phyloP scores from a whole-genome alignment of 2,797 vertebrate species.

The Austrolebias charrua region DNA sequence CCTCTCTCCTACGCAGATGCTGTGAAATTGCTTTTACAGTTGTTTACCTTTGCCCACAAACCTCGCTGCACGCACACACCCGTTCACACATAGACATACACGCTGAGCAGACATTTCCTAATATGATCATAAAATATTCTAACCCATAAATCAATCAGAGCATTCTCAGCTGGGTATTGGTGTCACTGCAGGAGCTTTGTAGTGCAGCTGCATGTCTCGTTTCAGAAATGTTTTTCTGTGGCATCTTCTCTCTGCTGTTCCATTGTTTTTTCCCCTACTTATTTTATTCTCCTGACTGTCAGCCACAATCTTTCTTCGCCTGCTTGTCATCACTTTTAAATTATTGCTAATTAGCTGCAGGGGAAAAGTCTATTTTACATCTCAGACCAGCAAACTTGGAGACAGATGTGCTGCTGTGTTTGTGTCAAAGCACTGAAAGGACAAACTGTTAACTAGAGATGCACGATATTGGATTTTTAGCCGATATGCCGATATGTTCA shows the following conservation, averaged over 20 bases:
- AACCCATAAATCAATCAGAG: constrained; percentile 17
- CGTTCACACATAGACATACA: not conserved
- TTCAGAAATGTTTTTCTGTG: constrained; percentile 4
- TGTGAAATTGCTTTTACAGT: constrained; percentile 64
- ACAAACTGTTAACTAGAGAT: not conserved
- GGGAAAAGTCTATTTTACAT: constrained; percentile 15
- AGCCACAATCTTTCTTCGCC: not conserved
- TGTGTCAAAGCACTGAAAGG: not conserved
- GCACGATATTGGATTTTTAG: too few relatives aligned
- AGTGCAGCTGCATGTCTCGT: constrained; percentile 9
- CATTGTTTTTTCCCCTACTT: not conserved
- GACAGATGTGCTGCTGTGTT: constrained; percentile 17
- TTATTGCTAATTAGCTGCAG: constrained; percentile 13
- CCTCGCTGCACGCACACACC: constrained; percentile 4
- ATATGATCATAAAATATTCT: constrained; percentile 5
- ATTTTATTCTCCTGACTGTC: constrained; percentile 5
- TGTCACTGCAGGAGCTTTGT: constrained; percentile 26
- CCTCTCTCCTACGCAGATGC: constrained; percentile 50
- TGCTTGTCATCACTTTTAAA: constrained; percentile 13
- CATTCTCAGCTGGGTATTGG: constrained; percentile 18
- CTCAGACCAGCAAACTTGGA: not conserved
- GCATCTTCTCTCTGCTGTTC: not conserved
- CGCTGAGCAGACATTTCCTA: not conserved
- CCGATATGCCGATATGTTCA: too few relatives aligned
- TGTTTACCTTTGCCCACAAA: constrained; percentile 41